Conservation (phyloP, 2,113 vertebrate genomes). For the Phycodurus eques region DNA sequence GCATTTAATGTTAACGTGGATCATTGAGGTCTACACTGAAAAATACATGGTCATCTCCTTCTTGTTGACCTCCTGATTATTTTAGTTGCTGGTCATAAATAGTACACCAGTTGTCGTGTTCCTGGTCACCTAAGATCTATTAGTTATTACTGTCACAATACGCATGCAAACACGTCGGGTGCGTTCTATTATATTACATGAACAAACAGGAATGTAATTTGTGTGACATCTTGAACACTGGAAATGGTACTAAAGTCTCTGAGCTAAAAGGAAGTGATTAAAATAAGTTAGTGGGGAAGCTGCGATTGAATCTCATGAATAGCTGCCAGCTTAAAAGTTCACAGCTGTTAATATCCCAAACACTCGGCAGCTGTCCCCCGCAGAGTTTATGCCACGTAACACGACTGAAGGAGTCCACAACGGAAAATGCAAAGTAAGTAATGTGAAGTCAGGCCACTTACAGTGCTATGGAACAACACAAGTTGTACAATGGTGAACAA, state of each 20-base stretch:
- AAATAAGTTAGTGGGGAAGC: constrained; percentile 9
- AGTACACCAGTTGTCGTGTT: constrained; percentile 59
- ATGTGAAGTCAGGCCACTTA: too few species aligned
- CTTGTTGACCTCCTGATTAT: constrained; percentile 50
- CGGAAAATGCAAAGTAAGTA: constrained; percentile 28
- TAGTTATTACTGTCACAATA: constrained; percentile 17
- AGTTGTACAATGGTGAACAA: too few species aligned
- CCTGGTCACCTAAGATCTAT: constrained; percentile 31
- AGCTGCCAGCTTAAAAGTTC: constrained; percentile 45
- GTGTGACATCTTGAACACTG: background rate
- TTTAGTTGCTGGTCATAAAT: constrained; percentile 65
- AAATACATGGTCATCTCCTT: constrained; percentile 14
- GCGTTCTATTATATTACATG: background rate
- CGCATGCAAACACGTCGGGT: background rate
- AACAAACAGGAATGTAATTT: constrained; percentile 1
- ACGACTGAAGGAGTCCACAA: constrained; percentile 33
- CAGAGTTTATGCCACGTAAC: constrained; percentile 43
- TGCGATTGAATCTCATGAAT: constrained; percentile 58
- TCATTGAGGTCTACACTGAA: background rate
- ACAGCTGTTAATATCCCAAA: constrained; percentile 67
- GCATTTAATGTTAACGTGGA: background rate
- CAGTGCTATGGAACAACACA: too few species aligned
- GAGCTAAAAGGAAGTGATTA: constrained; percentile 12
- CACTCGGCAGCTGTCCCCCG: constrained; percentile 57
- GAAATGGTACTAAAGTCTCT: constrained; percentile 10